Evolutionary conservation across 2,113 vertebrate species (phyloP), one percentile per base, ranked within the genome.

Genomic region (Gobius niger): DNA sequence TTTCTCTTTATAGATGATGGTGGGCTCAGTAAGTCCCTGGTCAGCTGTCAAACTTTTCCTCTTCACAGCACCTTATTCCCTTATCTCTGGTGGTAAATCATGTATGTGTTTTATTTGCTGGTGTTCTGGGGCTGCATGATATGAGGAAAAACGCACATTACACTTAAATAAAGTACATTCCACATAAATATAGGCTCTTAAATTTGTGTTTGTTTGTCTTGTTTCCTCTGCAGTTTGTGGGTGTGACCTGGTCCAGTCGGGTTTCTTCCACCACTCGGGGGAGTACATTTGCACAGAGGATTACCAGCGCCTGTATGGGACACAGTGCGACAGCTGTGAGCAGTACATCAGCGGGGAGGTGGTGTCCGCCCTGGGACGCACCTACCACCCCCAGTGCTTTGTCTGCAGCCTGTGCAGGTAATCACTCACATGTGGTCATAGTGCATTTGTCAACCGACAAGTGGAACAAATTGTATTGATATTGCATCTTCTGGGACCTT

Each of bases 241-340:
- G 87, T 98, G 96, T 42, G 94, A 96, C 85, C 91, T 99, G 90
- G 96, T 95, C 70, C 93, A 93, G 81, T 95, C 95, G 0, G 96
- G 96, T n/a, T 99, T 99, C 91, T 99, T 98, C 93, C 97, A 97
- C 80, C 97, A 98, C 90, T 96, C 95, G 62, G 95, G 96, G n/a
- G 96, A 99, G 77, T 99, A 98, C 88, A 97, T 99, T 89, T 99
- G 97, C 79, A 98, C 96, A 0, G 92, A 95, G 4, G 97, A 99
- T 91, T 99, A 98, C 93, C 97, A 99, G 93, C 94, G 95, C 19
- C 95, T 98, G 61, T 95, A 99, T 0, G 97, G 97, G 66, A 98
- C 95, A 40, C 95, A 95, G 82, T 99, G 97, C 0, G 96, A 99
- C 89, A 96, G 97, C 91, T 99, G 97, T 0, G 89, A 92, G 42